Percentiles rank a stretch among this genome's conserved stretches.
Evolutionary conservation across 37 sponge, comb jelly and placozoan species (phyloP).

Genomic region (Sycon ciliatum): DNA sequence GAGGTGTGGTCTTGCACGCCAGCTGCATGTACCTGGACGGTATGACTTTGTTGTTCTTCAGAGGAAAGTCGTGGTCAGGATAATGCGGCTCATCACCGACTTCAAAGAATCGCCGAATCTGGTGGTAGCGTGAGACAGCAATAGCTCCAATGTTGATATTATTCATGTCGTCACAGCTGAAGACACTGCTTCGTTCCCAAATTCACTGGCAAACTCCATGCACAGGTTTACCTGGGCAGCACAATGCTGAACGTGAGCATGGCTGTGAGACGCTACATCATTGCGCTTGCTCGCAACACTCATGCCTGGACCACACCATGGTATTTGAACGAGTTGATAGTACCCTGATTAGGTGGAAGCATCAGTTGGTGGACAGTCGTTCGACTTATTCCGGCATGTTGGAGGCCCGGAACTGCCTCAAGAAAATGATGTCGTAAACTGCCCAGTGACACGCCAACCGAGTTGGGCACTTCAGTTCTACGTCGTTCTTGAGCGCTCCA

Average conservation of each 20-base stretch:
- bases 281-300: conserved; percentile 17
- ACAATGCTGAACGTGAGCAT: too few species aligned
- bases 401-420: conserved; percentile 10
- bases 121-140: conserved; percentile 21
- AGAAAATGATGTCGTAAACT: conserved; percentile 15
- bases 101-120: conserved; percentile 1
- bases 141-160: conserved; percentile 21
- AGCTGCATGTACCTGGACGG: conserved; percentile 21
- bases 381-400: background rate
- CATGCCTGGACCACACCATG: conserved; percentile 10
- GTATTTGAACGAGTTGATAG: background rate
- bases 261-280: too few species aligned
- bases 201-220: background rate
- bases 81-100: conserved; percentile 5
- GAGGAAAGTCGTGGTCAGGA: conserved; percentile 23
- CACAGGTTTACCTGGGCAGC: conserved; percentile 11
- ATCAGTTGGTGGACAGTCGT: conserved; percentile 12
- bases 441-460: conserved; percentile 1
- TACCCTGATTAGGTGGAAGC: conserved; percentile 11
- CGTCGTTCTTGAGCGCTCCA: conserved; percentile 13
- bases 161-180: conserved; percentile 24
- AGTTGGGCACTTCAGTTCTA: background rate
- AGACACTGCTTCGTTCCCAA: conserved; percentile 11
- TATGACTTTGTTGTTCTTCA: conserved; percentile 10
- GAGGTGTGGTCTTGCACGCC: conserved; percentile 5